Evolutionary conservation across 2,113 vertebrate species (phyloP), one percentile per base, ranked within the genome.

Genomic region (Sclerurus mexicanus): DNA sequence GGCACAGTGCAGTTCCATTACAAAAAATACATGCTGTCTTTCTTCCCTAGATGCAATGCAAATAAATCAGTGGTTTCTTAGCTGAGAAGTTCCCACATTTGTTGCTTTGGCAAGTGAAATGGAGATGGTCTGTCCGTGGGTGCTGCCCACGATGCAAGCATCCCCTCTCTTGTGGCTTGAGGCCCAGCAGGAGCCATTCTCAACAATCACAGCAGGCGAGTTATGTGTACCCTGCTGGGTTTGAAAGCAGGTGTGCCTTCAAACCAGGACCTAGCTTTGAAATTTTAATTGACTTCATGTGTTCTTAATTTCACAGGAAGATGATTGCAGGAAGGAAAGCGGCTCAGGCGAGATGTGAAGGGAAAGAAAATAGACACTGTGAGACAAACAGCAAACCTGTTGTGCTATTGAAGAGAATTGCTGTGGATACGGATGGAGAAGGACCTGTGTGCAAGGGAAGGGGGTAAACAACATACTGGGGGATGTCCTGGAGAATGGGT

Each of bases 321-420:
- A 80, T 52, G 74, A 58, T 8, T 95, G 53, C 55, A 71, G 63
- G 72, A 90, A 92, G 74, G 67, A 94, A 90, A 76, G 6, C 10
- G 10, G 12, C 46, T 90, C 37, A 35, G 72, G 47, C 89, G 77
- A 79, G 46, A 22, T 82, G 40, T 15, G 63, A 78, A 71, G 22
- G 31, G 44, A 81, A 76, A n/a, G 55, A 76, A 82, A 89, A 79
- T 19, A 18, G 84, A 56, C 19, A 9, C 35, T 28, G 7, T 14
- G 33, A 75, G 66, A 44, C 12, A 59, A 37, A 9, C 27, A 56
- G 42, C 37, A 81, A 60, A n/a, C 6, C 25, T 30, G 40, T 50
- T 20, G 10, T 72, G 42, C 42, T 78, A 60, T 18, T 62, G 47
- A 47, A 82, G 40, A 47, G 12, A 14, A 40, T 30, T 93, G 24